Percentiles rank a stretch among this genome's conserved stretches.
Conservation (phyloP, 2,797 vertebrate species). For the Microchirus variegatus region DNA sequence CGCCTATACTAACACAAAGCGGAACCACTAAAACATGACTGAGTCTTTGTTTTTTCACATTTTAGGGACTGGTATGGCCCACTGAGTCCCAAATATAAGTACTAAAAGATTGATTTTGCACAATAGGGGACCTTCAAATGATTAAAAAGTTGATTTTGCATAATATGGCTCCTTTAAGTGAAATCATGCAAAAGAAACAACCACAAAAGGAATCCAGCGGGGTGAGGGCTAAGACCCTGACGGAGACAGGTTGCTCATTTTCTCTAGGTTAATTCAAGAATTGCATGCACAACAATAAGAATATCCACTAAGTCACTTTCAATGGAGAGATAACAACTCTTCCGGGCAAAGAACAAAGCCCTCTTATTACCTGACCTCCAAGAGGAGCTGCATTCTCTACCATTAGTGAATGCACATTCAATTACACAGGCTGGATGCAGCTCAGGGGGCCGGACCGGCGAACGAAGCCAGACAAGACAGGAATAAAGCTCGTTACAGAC, state of each 20-base stretch:
- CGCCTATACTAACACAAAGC: no score
- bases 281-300: constrained; percentile 38
- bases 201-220: constrained; percentile 60
- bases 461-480: constrained; percentile 69
- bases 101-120: no score
- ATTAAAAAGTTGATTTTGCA: no score
- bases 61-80: no score
- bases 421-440: constrained; percentile 68
- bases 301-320: constrained; percentile 55
- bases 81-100: no score
- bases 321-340: constrained; percentile 50
- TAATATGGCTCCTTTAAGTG: no score
- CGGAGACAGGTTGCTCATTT: constrained; percentile 49
- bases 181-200: constrained; percentile 75
- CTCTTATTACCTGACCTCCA: constrained; percentile 66
- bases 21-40: no score
- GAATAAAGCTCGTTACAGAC: constrained; percentile 77
- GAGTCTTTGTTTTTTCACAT: no score
- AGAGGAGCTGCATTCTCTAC: constrained; percentile 52
- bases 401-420: constrained; percentile 66
- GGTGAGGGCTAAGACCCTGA: no score
- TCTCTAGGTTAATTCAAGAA: constrained; percentile 37
- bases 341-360: constrained; percentile 68
- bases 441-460: constrained; percentile 62
- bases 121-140: no score